Evolutionary conservation across 1,140 invertebrate genomes (phyloP), one percentile per base, ranked within the genome.

Genomic region (Lethrus apterus): DNA sequence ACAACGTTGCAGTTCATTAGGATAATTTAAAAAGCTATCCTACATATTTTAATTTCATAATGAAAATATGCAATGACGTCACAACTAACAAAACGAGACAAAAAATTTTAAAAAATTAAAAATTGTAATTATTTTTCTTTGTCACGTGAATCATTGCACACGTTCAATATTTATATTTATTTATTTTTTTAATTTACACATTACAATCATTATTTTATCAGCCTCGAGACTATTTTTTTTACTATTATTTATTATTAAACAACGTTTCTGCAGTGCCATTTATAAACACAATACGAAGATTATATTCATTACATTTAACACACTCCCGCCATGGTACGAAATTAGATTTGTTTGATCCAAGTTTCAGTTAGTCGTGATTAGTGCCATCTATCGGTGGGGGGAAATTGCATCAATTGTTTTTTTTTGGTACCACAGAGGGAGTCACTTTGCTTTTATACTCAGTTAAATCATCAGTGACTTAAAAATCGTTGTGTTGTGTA

Each of bases 1-100:
- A 54, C 49, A 58, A 58, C 56, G 49, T 53, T 56, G 54, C 54
- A 56, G 44, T n/a, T 56, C 47, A 51, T 51, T 46, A 55, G 48
- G 52, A 57, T 57, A 57, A 21, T 46, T 53, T 55, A 23, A 50
- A 48, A 46, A 55, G 43, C 53, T 55, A 55, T 49, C 50, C 53
- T 55, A 55, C 26, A 46, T 43, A 52, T 52, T 35, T 26, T 30
- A 50, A 45, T 52, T 44, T 17, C n/a, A 48, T 57, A 48, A 18
- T 48, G 50, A 56, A 54, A 51, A 47, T 51, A 54, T 51, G 50
- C 52, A 56, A 54, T 51, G 52, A 56, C 54, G 44, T 48, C 1
- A 36, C 10, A 36, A 38, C 30, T 13, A n/a, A 29, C 9, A 11
- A 29, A 23, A 4, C 18, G 7, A 31, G 4, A 7, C 7, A 13